Evolutionary conservation across 2,113 vertebrate species (phyloP).

Genomic region (Phocoena sinus): DNA sequence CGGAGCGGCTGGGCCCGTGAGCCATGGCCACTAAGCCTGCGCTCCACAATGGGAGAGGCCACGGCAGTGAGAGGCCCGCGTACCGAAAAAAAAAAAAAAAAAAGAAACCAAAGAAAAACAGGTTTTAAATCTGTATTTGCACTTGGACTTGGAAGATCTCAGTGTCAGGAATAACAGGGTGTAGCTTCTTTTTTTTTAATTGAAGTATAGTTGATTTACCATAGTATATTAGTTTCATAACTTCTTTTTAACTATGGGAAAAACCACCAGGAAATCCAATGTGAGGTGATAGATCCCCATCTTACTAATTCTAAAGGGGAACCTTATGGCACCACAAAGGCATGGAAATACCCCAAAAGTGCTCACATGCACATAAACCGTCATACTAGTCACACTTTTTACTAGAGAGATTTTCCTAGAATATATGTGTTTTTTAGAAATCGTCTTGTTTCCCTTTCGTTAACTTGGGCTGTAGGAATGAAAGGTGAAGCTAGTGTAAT

Average conservation of each 20-base stretch:
- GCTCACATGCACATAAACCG: fast-evolving
- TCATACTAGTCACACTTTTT: background rate
- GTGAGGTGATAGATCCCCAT: too few relatives aligned
- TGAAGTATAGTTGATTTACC: background rate
- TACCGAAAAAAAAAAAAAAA: too few relatives aligned
- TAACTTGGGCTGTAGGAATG: background rate
- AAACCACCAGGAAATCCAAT: background rate
- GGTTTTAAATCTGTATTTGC: background rate
- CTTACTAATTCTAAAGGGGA: background rate
- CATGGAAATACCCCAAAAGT: background rate
- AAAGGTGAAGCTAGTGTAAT: background rate
- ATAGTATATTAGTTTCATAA: background rate
- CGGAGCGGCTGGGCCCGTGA: too few relatives aligned
- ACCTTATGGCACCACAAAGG: fast-evolving
- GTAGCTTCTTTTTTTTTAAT: background rate
- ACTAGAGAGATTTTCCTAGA: background rate
- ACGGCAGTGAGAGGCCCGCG: too few relatives aligned
- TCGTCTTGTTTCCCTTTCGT: fast-evolving
- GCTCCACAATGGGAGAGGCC: too few relatives aligned
- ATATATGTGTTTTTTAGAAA: background rate
- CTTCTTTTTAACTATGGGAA: background rate
- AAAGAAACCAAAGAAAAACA: background rate
- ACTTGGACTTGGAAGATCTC: background rate
- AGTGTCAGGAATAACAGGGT: background rate
- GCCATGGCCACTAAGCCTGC: too few relatives aligned